Conservation (phyloP, 2,113 vertebrate genomes). For the Falcunculus frontatus region DNA sequence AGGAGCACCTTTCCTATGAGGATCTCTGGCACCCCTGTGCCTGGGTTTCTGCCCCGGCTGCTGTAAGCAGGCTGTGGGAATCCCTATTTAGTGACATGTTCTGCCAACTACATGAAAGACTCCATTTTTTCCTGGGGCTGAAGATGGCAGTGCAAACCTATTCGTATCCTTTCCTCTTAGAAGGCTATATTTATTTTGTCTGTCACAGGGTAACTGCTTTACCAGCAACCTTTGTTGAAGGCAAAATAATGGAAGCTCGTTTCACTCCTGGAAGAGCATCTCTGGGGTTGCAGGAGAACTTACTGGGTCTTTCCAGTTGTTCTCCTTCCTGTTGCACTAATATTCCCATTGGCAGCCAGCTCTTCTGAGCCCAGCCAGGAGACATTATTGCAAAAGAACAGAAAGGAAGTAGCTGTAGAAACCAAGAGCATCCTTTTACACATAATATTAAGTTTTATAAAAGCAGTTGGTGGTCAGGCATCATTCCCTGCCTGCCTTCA, state of each 20-base stretch:
- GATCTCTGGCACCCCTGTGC: not conserved
- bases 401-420: not conserved
- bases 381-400: not conserved
- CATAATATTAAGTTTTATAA: not conserved
- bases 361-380: not conserved
- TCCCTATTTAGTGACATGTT: accelerated
- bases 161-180: not conserved
- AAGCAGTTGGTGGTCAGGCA: not conserved
- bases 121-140: not conserved
- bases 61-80: not conserved
- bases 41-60: not conserved
- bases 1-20: not conserved
- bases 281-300: not conserved
- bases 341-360: not conserved
- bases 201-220: not conserved
- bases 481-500: not conserved
- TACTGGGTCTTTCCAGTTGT: not conserved
- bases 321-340: not conserved
- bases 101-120: not conserved
- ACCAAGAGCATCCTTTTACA: not conserved
- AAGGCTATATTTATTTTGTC: not conserved
- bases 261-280: not conserved
- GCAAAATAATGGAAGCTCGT: not conserved
- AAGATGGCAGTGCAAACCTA: constrained; percentile 15
- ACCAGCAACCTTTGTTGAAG: not conserved